phyloP scores from a whole-genome alignment of 2,113 vertebrate genomes.

The Fregata magnificens region DNA sequence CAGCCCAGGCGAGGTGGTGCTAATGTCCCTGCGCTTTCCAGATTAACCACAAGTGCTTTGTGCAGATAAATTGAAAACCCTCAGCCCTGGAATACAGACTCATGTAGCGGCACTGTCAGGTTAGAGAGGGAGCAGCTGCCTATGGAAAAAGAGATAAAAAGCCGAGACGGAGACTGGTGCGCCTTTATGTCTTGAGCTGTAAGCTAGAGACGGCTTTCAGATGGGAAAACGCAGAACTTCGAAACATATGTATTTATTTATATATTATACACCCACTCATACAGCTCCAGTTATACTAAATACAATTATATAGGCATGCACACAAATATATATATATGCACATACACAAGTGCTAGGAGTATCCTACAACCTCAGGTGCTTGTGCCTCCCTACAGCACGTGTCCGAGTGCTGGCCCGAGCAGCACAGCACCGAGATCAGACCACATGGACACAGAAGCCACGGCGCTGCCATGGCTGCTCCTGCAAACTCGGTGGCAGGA shows the following conservation, averaged over 20 bases:
- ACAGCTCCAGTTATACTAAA: not conserved
- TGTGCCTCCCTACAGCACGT: accelerated
- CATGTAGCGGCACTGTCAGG: not conserved
- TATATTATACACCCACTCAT: not conserved
- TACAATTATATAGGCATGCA: not conserved
- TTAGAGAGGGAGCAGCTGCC: conserved; percentile 33
- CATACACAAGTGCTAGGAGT: accelerated
- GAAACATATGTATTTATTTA: not conserved
- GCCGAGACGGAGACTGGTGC: not conserved
- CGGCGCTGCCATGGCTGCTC: accelerated
- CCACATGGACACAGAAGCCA: accelerated
- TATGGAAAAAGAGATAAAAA: conserved; percentile 29
- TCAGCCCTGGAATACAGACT: conserved; percentile 8
- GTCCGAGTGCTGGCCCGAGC: not conserved
- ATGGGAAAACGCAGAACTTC: not conserved
- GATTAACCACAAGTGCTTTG: conserved; percentile 44
- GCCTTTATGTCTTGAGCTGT: not conserved
- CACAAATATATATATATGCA: not conserved
- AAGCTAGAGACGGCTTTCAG: not conserved
- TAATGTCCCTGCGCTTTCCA: not conserved
- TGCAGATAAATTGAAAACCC: conserved; percentile 42
- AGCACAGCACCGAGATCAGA: accelerated
- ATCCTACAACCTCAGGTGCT: not conserved
- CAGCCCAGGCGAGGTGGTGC: not conserved
- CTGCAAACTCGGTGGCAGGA: not conserved